phyloP scores from a whole-genome alignment of 1,140 invertebrate genomes.

The Drosophila ficusphila region DNA sequence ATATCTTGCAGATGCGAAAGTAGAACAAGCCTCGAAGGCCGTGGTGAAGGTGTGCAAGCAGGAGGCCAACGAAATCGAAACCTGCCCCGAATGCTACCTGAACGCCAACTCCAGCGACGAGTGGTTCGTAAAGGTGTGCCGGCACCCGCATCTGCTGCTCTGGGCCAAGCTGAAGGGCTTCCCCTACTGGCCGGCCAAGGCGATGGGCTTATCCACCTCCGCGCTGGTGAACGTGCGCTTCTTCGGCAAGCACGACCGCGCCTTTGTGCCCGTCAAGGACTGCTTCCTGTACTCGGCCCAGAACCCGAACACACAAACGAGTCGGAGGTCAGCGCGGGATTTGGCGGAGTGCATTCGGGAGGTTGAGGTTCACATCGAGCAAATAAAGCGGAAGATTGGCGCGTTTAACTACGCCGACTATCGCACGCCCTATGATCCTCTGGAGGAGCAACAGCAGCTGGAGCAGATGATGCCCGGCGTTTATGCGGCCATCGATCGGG shows the following conservation, averaged over 20 bases:
- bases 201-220: constrained; percentile 89
- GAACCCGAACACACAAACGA: constrained; percentile 86
- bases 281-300: constrained; percentile 92
- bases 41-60: constrained; percentile 93
- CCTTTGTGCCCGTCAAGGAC: constrained; percentile 94
- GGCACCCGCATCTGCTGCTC: constrained; percentile 93
- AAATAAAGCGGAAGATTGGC: constrained; percentile 90
- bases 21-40: constrained; percentile 87
- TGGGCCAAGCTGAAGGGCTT: constrained; percentile 98
- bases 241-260: constrained; percentile 96
- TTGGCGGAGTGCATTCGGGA: constrained; percentile 85
- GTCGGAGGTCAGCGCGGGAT: constrained; percentile 85
- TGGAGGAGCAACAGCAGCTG: constrained; percentile 88
- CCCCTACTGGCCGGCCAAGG: constrained; percentile 97
- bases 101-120: constrained; percentile 92
- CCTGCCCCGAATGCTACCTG: constrained; percentile 96
- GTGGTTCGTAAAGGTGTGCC: constrained; percentile 96
- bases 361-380: constrained; percentile 90
- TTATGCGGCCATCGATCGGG: constrained; percentile 58
- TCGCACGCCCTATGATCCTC: constrained; percentile 89
- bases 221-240: constrained; percentile 95
- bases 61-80: constrained; percentile 95
- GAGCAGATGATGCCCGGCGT: constrained; percentile 88
- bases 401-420: constrained; percentile 91
- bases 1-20: constrained; percentile 85